Base-by-base conservation (phyloP, 2,797 vertebrate species). In the Microchirus variegatus region DNA sequence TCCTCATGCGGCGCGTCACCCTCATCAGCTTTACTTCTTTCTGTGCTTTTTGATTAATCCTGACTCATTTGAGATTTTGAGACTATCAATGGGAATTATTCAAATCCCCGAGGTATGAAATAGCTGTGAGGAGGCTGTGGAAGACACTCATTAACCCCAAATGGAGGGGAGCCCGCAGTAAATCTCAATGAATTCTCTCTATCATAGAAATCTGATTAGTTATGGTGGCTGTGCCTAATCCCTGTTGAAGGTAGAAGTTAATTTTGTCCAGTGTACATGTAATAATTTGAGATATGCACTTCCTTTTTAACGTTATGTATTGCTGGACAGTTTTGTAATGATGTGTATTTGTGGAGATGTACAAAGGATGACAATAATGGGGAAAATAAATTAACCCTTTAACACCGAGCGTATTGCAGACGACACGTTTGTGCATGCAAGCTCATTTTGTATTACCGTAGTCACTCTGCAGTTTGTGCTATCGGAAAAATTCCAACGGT, bases 71-170 rank as follows among this genome's bases (percentile, higher is more conserved):
- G 83, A 91, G 86, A 90, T 87, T 90, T 90, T 74, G 59, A 88
- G 87, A 88, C 86, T 88, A 90, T 91, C 89, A 91, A 90, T 89
- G 84, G 89, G 90, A 90, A 90, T 92, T 91, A 91, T 92, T 90
- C 85, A 92, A 90, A 92, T 90, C 90, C 86, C 87, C 5, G 78
- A 88, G 90, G 88, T 90, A 90, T 91, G 86, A 91, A 91, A 89
- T 86, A 70, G 83, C 85, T 73, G 81, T 78, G 84, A 88, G 84
- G 78, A 89, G 76, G 60, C 86, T 70, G 70, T 74, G 83, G 86
- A 90, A 90, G 87, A 89, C 86, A 81, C 86, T 91, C 86, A 91
- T 92, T 92, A 92, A 92, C 91, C 90, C 85, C 84, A 81, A 87
- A 89, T 86, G 79, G 83, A 85, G 77, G 75, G 73, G 80, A 78